A percentile compares a stretch with the other conserved stretches of the same genome.
Evolutionary conservation across 2,888 invertebrate species (phyloP).

Genomic region (Apodemia mormo): DNA sequence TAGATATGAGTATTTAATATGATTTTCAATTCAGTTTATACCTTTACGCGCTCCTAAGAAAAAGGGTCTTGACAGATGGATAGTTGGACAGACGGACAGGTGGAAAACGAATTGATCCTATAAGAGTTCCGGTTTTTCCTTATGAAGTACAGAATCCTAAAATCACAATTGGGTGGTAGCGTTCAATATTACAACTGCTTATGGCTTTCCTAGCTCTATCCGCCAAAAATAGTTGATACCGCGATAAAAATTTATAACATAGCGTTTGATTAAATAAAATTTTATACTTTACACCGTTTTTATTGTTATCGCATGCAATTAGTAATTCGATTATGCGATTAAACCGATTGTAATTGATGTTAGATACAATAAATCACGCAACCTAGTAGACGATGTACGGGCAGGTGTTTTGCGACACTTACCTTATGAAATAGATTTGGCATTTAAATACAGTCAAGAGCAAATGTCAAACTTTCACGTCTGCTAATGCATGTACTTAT

Average conservation of each 20-base stretch:
- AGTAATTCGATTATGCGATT: neutral
- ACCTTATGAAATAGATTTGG: conserved; percentile 49
- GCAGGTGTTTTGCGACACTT: conserved; percentile 34
- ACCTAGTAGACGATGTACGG: neutral
- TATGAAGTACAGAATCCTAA: too few relatives aligned
- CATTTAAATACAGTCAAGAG: conserved; percentile 45
- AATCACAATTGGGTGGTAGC: too few relatives aligned
- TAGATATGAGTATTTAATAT: too few relatives aligned
- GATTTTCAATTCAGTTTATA: too few relatives aligned
- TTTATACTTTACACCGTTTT: neutral
- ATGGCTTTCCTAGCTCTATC: too few relatives aligned
- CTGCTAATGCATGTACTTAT: conserved; percentile 30
- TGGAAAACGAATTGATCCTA: too few relatives aligned
- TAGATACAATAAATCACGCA: conserved; percentile 17
- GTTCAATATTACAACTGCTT: too few relatives aligned
- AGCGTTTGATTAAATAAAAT: neutral
- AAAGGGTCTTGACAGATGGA: too few relatives aligned
- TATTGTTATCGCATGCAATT: conserved; percentile 6
- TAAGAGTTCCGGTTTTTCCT: too few relatives aligned
- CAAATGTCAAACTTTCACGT: conserved; percentile 56
- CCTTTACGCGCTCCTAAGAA: too few relatives aligned
- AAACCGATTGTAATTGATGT: conserved; percentile 4
- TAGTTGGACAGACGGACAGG: too few relatives aligned
- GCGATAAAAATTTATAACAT: neutral
- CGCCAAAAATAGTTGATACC: too few relatives aligned